Base-by-base conservation (phyloP, 2,888 invertebrate genomes). In the Euzophera pinguis region DNA sequence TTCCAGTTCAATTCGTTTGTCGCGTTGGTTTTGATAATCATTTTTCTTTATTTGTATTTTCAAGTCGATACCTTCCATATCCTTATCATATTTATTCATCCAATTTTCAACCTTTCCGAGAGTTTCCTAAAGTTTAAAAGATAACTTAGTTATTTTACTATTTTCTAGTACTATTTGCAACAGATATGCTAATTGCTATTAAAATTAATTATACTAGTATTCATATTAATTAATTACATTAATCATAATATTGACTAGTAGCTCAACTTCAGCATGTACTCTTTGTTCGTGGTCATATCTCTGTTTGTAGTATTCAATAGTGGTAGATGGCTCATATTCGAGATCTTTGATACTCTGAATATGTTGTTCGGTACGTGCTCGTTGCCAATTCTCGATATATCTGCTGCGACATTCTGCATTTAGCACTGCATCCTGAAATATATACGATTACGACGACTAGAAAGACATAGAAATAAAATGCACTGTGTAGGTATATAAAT, bases 81-180 rank as follows among this genome's bases (percentile, higher is more conserved):
- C 84, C 14, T 55, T 66, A 43, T 88, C 88, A 58, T 80, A 88
- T 64, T 84, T 88, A 1, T 73, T 65, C 87, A 88, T 88, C 80
- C 80, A 83, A 0, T 60, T 47, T 47, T 88, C 87, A 2, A 86
- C 71, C 58, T 73, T 76, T 35, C 69, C 58, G 10, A 85, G 62
- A 16, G 77, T 81, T 69, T 88, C 85, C 87, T 88, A 53, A 14
- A 47, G 55, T 65, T 38, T 14, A 14, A 14, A 5, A 12, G 29
- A 29, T 6, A 29, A n/a, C n/a, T n/a, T n/a, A n/a, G n/a, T n/a
- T n/a, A n/a, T n/a, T n/a, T n/a, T n/a, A n/a, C n/a, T n/a, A n/a
- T n/a, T n/a, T n/a, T n/a, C n/a, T n/a, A n/a, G n/a, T n/a, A n/a
- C n/a, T n/a, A n/a, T n/a, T n/a, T n/a, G n/a, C n/a, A n/a, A 29